Evolutionary conservation across 2,888 invertebrate species (phyloP).

Genomic region (Lasioglossum malachurum): DNA sequence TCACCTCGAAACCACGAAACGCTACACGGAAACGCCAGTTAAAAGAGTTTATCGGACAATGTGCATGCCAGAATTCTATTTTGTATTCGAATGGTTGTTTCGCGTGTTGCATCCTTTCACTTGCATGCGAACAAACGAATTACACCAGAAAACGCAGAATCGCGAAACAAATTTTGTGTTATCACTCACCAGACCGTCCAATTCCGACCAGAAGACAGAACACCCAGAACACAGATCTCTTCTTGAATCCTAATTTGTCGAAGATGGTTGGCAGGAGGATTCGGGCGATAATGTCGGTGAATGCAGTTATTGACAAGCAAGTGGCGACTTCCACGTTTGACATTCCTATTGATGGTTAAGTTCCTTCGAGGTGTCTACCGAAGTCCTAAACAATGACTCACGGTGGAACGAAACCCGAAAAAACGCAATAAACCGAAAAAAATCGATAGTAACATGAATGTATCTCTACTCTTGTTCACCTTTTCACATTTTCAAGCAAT

Average conservation of each 20-base stretch:
- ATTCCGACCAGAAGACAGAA: constrained; percentile 90
- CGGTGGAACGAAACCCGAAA: constrained; percentile 53
- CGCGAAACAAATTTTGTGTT: too few species aligned
- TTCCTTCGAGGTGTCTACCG: constrained; percentile 69
- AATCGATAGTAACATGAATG: constrained; percentile 8
- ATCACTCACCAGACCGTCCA: constrained; percentile 90
- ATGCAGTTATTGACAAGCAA: constrained; percentile 91
- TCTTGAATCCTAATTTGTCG: constrained; percentile 88
- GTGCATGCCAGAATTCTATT: too few species aligned
- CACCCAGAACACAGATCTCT: constrained; percentile 90
- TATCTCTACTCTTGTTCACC: neutral
- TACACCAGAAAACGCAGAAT: too few species aligned
- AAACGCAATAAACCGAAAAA: constrained; percentile 36
- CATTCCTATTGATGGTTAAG: constrained; percentile 75
- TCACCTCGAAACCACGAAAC: too few species aligned
- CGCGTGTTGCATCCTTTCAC: too few species aligned
- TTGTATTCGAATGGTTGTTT: too few species aligned
- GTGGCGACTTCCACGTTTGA: constrained; percentile 89
- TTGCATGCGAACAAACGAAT: too few species aligned
- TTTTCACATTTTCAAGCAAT: neutral
- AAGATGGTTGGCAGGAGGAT: constrained; percentile 91
- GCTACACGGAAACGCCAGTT: too few species aligned
- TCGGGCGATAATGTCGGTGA: constrained; percentile 91
- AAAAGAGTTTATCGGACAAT: too few species aligned
- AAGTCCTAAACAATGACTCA: constrained; percentile 55